Conservation (phyloP, 1,140 invertebrate species). For the Aphidius ervi region DNA sequence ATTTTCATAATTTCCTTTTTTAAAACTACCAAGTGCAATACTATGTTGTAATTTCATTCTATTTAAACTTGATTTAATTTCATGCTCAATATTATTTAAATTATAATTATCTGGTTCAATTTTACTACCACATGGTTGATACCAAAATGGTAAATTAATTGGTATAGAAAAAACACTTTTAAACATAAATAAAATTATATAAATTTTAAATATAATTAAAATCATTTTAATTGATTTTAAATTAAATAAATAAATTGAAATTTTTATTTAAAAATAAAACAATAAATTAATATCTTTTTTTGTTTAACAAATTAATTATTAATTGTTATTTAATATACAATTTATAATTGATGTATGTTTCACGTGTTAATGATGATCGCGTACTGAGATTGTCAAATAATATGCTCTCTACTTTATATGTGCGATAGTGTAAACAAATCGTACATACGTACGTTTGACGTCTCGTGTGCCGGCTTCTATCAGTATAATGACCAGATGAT, state of each 20-base stretch:
- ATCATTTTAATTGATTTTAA: background rate
- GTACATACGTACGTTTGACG: slow-evolving; percentile 41
- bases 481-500: slow-evolving; percentile 17
- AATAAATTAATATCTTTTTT: too few relatives aligned
- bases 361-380: slow-evolving; percentile 29
- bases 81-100: slow-evolving; percentile 27
- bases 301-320: background rate
- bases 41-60: slow-evolving; percentile 40
- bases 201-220: background rate
- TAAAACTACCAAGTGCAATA: slow-evolving; percentile 40
- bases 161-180: background rate
- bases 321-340: background rate
- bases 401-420: slow-evolving; percentile 48
- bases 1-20: slow-evolving; percentile 40
- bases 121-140: slow-evolving; percentile 38
- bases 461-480: slow-evolving; percentile 30
- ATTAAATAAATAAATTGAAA: background rate
- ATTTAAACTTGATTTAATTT: slow-evolving; percentile 29
- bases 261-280: too few relatives aligned
- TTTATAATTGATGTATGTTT: slow-evolving; percentile 3
- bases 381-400: slow-evolving; percentile 51
- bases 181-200: background rate
- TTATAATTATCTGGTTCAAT: slow-evolving; percentile 18
- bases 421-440: slow-evolving; percentile 50
- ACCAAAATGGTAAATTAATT: slow-evolving; percentile 34